phyloP scores from a whole-genome alignment of 2,888 invertebrate species.

The Plebejus argus region DNA sequence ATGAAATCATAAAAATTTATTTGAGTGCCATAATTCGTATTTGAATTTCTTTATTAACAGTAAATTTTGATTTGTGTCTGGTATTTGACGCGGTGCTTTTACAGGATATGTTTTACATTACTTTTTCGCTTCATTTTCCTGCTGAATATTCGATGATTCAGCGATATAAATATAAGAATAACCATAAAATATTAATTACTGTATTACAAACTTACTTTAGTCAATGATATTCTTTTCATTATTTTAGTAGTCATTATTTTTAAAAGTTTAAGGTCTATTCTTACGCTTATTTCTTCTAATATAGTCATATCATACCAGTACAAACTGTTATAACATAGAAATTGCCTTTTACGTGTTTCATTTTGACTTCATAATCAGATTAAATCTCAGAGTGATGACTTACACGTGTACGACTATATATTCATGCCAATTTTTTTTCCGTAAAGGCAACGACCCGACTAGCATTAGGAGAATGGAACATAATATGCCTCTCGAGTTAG shows the following conservation, averaged over 20 bases:
- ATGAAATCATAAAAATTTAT: slow-evolving; percentile 18
- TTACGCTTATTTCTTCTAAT: too few relatives aligned
- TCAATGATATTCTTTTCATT: too few relatives aligned
- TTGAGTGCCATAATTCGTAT: not conserved
- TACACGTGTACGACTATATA: not conserved
- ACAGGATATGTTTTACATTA: not conserved
- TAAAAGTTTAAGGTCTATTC: too few relatives aligned
- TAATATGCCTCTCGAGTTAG: not conserved
- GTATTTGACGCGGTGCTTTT: not conserved
- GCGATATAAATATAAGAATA: not conserved
- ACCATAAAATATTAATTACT: too few relatives aligned
- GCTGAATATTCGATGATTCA: not conserved
- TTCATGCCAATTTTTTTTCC: not conserved
- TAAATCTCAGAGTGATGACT: not conserved
- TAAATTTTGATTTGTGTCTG: not conserved
- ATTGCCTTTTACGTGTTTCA: too few relatives aligned
- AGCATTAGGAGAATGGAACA: slow-evolving; percentile 14
- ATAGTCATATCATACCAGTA: too few relatives aligned
- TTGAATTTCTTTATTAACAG: slow-evolving; percentile 3
- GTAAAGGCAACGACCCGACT: not conserved
- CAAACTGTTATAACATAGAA: too few relatives aligned
- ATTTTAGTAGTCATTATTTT: too few relatives aligned
- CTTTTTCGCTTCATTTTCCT: not conserved
- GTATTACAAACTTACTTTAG: too few relatives aligned
- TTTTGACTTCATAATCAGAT: not conserved